These are phyloP conservation scores for Cyphotilapia sp. DNA, from an alignment of 2,113 vertebrate species.

Conservation along the genomic window DNA sequence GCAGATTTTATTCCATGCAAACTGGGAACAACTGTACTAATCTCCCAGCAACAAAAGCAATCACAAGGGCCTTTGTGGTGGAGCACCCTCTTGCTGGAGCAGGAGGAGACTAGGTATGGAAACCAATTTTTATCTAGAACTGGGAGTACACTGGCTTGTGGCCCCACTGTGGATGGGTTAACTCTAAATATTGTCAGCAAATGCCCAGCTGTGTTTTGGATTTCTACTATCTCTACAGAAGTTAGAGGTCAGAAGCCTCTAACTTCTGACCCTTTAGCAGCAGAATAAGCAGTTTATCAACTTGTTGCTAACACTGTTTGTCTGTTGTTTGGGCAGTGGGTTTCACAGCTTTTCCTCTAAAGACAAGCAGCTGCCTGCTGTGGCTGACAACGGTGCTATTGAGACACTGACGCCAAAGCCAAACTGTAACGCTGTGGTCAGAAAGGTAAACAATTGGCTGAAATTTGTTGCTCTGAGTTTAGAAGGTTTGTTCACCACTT, in stretches of 20 bases:
- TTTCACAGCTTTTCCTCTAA: neutral
- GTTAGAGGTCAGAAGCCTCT: neutral
- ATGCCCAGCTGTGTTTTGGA: neutral
- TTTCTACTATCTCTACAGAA: neutral
- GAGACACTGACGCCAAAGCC: neutral
- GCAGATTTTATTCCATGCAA: neutral
- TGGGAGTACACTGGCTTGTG: neutral
- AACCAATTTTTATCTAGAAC: neutral
- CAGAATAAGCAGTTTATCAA: neutral
- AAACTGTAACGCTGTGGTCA: neutral
- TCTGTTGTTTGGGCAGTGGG: neutral
- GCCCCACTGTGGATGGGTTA: neutral
- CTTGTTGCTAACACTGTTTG: neutral
- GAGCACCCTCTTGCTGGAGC: neutral
- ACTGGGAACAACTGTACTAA: neutral
- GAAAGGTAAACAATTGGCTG: neutral
- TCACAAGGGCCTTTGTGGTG: rapidly evolving
- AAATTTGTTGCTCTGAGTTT: neutral
- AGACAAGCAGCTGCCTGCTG: neutral
- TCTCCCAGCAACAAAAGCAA: neutral
- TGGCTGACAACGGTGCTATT: neutral
- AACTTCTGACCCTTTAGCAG: neutral
- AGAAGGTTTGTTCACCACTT: neutral
- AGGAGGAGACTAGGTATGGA: neutral
- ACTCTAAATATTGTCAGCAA: neutral